Evolutionary conservation across 2,113 vertebrate species (phyloP), one percentile per base, ranked within the genome.

Genomic region (Lycaon pictus): DNA sequence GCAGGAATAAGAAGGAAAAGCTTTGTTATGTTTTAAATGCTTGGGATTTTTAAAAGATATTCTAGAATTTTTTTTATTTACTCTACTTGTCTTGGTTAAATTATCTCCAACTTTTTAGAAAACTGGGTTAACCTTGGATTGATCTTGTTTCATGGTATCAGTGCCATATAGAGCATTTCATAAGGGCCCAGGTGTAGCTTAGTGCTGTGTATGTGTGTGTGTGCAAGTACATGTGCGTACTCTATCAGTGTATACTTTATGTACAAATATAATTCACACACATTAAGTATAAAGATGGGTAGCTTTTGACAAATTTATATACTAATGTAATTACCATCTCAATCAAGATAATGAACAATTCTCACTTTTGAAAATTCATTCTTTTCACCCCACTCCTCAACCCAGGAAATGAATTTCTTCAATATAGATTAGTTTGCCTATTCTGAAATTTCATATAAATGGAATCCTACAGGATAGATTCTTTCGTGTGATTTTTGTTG

Each of bases 151-250:
- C 7, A 83, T 51, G 37, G 83, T 17, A 13, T 23, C 1, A 2
- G 6, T 55, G 7, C 48, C 8, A 15, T 56, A 32, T 77, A 16
- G 5, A 84, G 77, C n/a, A 5, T 29, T 37, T 91, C 37, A 79
- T 3, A 5, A 25, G 48, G n/a, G 2, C 16, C 23, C 7, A 62
- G 67, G 7, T 60, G 10, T 23, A 83, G 13, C 12, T 16, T 82
- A 53, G 3, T 62, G 19, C 2, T 29, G 29, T 32, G 23, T 9
- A 10, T 23, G 0, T 32, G 0, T 32, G 17, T 58, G 2, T 56
- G 19, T 83, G 12, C 72, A 76, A 76, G 23, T 3, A 27, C 12
- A 37, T 76, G 15, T 79, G 53, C 69, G 35, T 58, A 29, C 62
- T 76, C 56, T 63, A 76, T 16, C 29, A 1, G 55, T 3, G n/a